Evolutionary conservation across 1,140 invertebrate species (phyloP).

Genomic region (Neelides sp.): DNA sequence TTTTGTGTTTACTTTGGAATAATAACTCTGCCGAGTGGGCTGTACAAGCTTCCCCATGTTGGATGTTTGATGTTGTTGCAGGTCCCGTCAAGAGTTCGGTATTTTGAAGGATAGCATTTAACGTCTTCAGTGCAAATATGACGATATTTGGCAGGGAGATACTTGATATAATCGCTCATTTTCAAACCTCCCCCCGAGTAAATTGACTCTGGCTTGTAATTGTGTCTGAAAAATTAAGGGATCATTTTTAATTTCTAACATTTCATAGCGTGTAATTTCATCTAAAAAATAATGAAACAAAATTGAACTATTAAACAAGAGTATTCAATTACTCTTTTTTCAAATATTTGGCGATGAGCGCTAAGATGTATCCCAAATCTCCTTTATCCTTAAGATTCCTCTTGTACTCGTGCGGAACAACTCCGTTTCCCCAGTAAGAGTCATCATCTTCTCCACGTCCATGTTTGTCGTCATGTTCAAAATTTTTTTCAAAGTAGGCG

Average conservation of each 20-base stretch:
- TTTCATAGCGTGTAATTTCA: background rate
- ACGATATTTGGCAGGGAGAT: constrained; percentile 16
- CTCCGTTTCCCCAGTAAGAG: constrained; percentile 30
- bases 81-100: constrained; percentile 53
- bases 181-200: constrained; percentile 10
- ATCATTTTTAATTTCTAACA: background rate
- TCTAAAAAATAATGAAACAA: background rate
- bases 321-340: constrained; percentile 17
- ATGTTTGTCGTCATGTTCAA: constrained; percentile 10
- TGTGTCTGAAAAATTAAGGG: constrained; percentile 16
- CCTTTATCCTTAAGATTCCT: constrained; percentile 7
- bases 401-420: constrained; percentile 14
- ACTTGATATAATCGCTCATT: constrained; percentile 13
- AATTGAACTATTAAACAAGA: background rate
- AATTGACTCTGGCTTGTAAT: constrained; percentile 21
- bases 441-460: constrained; percentile 24
- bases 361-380: constrained; percentile 14
- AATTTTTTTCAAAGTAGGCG: constrained; percentile 13
- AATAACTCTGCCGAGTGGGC: constrained; percentile 35
- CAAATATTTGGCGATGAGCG: constrained; percentile 18
- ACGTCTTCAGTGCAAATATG: constrained; percentile 20
- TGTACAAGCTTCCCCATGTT: constrained; percentile 39
- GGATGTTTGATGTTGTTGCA: constrained; percentile 55
- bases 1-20: constrained; percentile 29
- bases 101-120: constrained; percentile 36